A percentile compares a stretch with the other conserved stretches of the same genome.
These are phyloP conservation scores for Cavia porcellus DNA, from an alignment of 2,113 vertebrate genomes.

Conservation along the genomic window DNA sequence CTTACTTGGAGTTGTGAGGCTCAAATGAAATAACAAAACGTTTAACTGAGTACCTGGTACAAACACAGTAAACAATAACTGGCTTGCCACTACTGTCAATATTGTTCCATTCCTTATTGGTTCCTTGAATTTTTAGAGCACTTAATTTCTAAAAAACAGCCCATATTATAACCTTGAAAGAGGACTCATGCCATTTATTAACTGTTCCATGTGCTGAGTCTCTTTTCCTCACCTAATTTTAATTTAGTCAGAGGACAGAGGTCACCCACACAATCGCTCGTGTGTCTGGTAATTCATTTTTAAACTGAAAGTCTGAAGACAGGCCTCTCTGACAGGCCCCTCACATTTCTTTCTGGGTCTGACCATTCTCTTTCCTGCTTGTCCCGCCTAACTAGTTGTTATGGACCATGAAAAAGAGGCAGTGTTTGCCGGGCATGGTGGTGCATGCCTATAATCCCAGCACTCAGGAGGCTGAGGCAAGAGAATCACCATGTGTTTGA, in stretches of 20 bases:
- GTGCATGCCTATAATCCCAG: background rate
- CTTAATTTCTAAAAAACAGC: background rate
- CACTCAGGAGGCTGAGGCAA: background rate
- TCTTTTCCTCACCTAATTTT: background rate
- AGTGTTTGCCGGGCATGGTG: background rate
- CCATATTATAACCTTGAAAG: background rate
- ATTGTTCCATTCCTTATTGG: background rate
- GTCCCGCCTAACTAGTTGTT: background rate
- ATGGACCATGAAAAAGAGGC: background rate
- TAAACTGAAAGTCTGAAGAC: background rate
- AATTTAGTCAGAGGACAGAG: background rate
- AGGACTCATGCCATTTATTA: background rate
- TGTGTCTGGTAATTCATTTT: background rate
- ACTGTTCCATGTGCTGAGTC: background rate
- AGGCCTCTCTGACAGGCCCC: too few relatives aligned
- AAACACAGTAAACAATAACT: background rate
- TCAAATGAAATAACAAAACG: background rate
- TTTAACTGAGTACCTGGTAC: background rate
- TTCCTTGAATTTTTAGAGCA: background rate
- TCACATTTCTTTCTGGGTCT: background rate
- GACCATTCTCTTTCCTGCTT: background rate
- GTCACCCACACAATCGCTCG: rapidly evolving
- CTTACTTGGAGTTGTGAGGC: background rate
- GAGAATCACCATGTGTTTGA: background rate
- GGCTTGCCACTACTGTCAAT: background rate